phyloP scores from a whole-genome alignment of 2,113 vertebrate genomes.

The Bungarus multicinctus region DNA sequence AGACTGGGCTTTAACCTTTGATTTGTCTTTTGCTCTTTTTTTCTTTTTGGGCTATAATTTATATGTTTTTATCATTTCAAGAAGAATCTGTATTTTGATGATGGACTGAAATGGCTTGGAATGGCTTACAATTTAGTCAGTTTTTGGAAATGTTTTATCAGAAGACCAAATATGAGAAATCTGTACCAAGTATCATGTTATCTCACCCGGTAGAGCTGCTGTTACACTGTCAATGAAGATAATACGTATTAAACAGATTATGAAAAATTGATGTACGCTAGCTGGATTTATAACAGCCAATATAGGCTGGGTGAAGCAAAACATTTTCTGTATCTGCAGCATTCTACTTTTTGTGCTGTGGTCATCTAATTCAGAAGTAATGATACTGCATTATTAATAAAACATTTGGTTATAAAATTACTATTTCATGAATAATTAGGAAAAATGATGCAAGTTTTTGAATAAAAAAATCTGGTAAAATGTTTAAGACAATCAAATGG shows the following conservation, averaged over 20 bases:
- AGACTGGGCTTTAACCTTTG: slow-evolving; percentile 50
- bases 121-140: slow-evolving; percentile 73
- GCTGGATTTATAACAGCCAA: slow-evolving; percentile 70
- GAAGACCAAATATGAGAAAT: slow-evolving; percentile 76
- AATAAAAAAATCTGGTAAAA: slow-evolving; percentile 30
- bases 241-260: slow-evolving; percentile 65
- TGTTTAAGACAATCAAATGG: slow-evolving; percentile 8
- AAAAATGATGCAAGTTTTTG: slow-evolving; percentile 18
- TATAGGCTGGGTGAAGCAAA: slow-evolving; percentile 60
- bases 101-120: slow-evolving; percentile 73
- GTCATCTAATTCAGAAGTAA: slow-evolving; percentile 17
- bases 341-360: slow-evolving; percentile 18
- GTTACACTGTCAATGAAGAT: slow-evolving; percentile 69
- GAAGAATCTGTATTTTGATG: slow-evolving; percentile 69
- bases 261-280: slow-evolving; percentile 63
- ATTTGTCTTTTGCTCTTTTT: slow-evolving; percentile 49
- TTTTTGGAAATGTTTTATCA: slow-evolving; percentile 74
- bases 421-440: slow-evolving; percentile 14
- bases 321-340: slow-evolving; percentile 58
- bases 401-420: slow-evolving; percentile 19
- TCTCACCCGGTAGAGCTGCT: slow-evolving; percentile 66
- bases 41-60: slow-evolving; percentile 65
- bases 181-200: slow-evolving; percentile 72
- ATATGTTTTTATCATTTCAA: slow-evolving; percentile 67
- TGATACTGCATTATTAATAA: slow-evolving; percentile 3